Evolutionary conservation across 2,113 vertebrate species (phyloP).

Genomic region (Neolamprologus caudopunctatus): DNA sequence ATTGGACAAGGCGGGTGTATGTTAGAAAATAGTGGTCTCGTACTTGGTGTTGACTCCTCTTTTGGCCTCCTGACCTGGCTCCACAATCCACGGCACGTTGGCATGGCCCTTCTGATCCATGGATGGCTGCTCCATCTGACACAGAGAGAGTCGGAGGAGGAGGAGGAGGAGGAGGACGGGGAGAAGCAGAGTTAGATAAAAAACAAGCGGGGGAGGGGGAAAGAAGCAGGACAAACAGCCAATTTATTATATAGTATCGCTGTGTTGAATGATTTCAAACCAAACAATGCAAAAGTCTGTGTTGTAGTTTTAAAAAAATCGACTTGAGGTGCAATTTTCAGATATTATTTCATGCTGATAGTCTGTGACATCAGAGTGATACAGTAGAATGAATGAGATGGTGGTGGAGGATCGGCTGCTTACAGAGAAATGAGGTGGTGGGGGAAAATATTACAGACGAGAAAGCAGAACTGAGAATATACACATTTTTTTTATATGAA

Average conservation of each 20-base stretch:
- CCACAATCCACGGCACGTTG: conserved; percentile 98
- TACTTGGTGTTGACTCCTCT: conserved; percentile 99
- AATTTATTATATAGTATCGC: background rate
- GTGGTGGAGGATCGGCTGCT: background rate
- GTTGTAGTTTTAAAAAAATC: background rate
- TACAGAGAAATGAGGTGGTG: background rate
- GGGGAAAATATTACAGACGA: background rate
- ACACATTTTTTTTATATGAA: background rate
- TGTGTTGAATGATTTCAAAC: background rate
- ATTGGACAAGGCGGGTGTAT: conserved; percentile 79
- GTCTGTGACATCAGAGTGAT: background rate
- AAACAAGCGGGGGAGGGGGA: background rate
- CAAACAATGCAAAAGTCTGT: background rate
- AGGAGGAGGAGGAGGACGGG: no score
- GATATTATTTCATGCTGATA: background rate
- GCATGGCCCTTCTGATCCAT: conserved; percentile 96
- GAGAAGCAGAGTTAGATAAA: background rate
- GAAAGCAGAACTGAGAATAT: background rate
- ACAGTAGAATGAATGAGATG: background rate
- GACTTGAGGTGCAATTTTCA: background rate
- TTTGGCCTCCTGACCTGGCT: conserved; percentile 98
- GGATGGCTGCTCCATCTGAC: conserved; percentile 93
- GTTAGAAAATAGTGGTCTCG: conserved; percentile 99
- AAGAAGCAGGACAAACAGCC: background rate
- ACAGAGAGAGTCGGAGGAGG: background rate